Evolutionary conservation across 1,140 invertebrate genomes (phyloP), one percentile per base, ranked within the genome.

Genomic region (Drosophila ficusphila): DNA sequence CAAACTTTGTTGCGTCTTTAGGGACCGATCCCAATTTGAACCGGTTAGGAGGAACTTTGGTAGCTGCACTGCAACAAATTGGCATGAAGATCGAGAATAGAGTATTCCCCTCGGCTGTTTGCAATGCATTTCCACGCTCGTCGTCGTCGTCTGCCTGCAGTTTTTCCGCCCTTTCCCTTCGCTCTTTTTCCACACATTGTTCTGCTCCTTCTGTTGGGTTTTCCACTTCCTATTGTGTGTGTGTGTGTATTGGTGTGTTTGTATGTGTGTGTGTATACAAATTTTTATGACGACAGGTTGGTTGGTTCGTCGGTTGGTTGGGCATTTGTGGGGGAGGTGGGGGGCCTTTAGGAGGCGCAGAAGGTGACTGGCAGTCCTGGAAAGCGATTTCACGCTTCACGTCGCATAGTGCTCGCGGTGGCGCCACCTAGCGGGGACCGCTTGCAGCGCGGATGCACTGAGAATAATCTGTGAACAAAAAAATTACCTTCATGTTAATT

Each of bases 241-340:
- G 39, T 75, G 53, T 77, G 76, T 65, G 76, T 65, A 83, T 61
- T 42, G 36, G 39, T 75, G 53, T 77, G 76, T 65, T n/a, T n/a
- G n/a, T n/a, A n/a, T n/a, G n/a, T 61, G 48, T 44, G 39, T 75
- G 53, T 77, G 76, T 65, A 79, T 65, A 83, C 69, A 70, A 81
- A 86, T 77, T 86, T 86, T 86, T 86, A 86, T 86, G 82, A 88
- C 76, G 81, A 86, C 81, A 86, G 81, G 81, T 86, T 86, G 79
- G 65, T 67, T 73, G 78, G 39, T 21, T 69, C 56, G 14, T 36
- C 47, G 48, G 2, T n/a, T 41, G 54, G 9, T 31, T 48, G 71
- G 23, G 23, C n/a, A n/a, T n/a, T n/a, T n/a, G n/a, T 69, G 60
- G 8, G 16, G 42, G 11, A 2, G 29, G 16, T 3, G 29, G 11